A percentile compares a stretch with the other conserved stretches of the same genome.
Conservation (phyloP, 2,888 invertebrate species). For the Tigriopus californicus region DNA sequence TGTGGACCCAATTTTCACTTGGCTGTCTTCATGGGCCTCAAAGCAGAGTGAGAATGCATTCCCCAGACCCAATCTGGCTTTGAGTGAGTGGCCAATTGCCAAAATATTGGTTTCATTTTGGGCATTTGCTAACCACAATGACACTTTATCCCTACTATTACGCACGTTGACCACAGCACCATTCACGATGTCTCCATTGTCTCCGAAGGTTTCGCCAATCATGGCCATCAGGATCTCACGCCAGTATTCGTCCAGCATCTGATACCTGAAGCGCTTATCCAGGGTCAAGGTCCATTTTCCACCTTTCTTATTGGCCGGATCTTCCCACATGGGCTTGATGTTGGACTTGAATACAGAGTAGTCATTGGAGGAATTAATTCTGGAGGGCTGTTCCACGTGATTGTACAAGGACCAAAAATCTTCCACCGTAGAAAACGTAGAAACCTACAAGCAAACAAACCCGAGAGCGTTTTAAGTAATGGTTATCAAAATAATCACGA, state of each 20-base stretch:
- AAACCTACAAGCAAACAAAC: neutral
- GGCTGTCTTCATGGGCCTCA: neutral
- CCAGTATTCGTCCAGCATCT: constrained; percentile 68
- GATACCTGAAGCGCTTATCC: constrained; percentile 52
- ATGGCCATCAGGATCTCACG: constrained; percentile 64
- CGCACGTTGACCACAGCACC: constrained; percentile 92
- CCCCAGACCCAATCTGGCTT: neutral
- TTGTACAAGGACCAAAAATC: constrained; percentile 95
- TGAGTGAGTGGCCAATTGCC: neutral
- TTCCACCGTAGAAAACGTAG: constrained; percentile 75
- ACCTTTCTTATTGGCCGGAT: constrained; percentile 67
- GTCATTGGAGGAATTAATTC: constrained; percentile 61
- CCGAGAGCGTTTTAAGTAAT: no score
- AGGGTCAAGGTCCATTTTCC: constrained; percentile 78
- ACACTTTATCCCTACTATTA: constrained; percentile 76
- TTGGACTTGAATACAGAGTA: constrained; percentile 66
- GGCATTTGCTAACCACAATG: constrained; percentile 80
- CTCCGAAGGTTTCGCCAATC: constrained; percentile 79
- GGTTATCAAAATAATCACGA: no score
- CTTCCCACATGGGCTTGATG: constrained; percentile 91
- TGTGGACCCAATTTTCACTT: neutral
- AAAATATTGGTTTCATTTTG: constrained; percentile 36
- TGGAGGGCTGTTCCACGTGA: constrained; percentile 70
- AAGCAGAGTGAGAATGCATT: neutral
- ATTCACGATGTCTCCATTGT: constrained; percentile 78